Evolutionary conservation across 2,797 vertebrate species (phyloP).

Genomic region (Ptychobarbus kaznakovi): DNA sequence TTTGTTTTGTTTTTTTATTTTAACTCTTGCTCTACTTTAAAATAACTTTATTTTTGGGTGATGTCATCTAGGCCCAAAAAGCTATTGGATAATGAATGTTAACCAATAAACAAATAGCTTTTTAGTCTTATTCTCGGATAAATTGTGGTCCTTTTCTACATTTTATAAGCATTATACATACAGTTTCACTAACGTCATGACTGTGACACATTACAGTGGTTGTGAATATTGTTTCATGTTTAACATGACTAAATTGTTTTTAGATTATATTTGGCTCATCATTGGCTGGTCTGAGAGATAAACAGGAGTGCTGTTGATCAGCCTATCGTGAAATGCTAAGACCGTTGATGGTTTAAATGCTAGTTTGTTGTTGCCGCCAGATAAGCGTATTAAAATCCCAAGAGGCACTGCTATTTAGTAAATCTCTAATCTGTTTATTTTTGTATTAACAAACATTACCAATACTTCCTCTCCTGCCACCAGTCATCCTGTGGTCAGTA

Average conservation of each 20-base stretch:
- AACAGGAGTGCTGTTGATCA: slow-evolving; percentile 13
- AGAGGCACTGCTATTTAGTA: slow-evolving; percentile 18
- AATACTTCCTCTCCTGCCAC: slow-evolving; percentile 14
- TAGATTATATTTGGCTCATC: not conserved
- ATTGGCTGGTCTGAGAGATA: slow-evolving; percentile 17
- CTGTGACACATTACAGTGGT: not conserved
- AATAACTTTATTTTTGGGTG: not conserved
- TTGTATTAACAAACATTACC: slow-evolving; percentile 47
- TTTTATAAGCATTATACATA: not conserved
- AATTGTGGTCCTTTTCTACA: not conserved
- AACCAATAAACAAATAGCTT: not conserved
- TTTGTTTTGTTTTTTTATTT: not conserved
- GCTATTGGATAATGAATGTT: not conserved
- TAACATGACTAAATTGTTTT: slow-evolving; percentile 8
- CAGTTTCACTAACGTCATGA: not conserved
- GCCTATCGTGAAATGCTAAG: not conserved
- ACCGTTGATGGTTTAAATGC: slow-evolving; percentile 18
- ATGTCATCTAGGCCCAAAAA: not conserved
- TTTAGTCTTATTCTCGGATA: not conserved
- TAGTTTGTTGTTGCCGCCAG: slow-evolving; percentile 17
- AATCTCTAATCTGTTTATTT: slow-evolving; percentile 52
- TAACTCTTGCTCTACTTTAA: not conserved
- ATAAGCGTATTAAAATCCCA: slow-evolving; percentile 44
- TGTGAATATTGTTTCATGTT: not conserved
- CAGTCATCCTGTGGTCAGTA: slow-evolving; percentile 19